Conservation (phyloP, 2,797 vertebrate genomes). For the Platalea minor region DNA sequence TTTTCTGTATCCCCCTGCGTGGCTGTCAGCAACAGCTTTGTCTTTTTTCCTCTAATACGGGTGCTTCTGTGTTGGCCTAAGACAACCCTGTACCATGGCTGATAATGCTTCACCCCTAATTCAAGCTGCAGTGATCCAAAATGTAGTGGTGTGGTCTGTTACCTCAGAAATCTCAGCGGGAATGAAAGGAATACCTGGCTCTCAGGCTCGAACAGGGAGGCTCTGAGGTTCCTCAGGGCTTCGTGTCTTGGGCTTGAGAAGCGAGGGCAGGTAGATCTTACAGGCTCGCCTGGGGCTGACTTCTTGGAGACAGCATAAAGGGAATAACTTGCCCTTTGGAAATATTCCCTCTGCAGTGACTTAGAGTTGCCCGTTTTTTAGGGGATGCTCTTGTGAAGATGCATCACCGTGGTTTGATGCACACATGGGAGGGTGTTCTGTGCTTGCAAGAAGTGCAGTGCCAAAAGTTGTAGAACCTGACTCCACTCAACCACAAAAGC, state of each 20-base stretch:
- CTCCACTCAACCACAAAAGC: neutral
- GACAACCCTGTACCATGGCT: fast-evolving
- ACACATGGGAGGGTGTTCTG: fast-evolving
- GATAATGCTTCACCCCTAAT: fast-evolving
- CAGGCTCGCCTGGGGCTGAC: neutral
- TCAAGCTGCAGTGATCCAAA: neutral
- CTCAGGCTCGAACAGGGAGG: neutral
- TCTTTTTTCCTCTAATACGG: neutral
- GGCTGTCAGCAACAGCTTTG: neutral
- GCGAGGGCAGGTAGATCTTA: neutral
- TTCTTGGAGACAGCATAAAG: neutral
- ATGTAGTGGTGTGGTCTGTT: neutral
- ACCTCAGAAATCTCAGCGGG: neutral
- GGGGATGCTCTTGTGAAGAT: neutral
- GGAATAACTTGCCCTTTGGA: neutral
- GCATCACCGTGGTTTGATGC: fast-evolving
- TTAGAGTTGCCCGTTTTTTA: neutral
- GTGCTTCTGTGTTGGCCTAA: neutral
- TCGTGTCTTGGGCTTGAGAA: neutral
- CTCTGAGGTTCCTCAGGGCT: neutral
- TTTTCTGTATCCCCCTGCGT: neutral
- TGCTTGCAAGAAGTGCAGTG: fast-evolving
- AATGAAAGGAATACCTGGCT: fast-evolving
- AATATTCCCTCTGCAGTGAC: neutral
- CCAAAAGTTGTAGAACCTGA: neutral